Evolutionary conservation across 1,140 invertebrate genomes (phyloP).

Genomic region (Steinernema khuongi): DNA sequence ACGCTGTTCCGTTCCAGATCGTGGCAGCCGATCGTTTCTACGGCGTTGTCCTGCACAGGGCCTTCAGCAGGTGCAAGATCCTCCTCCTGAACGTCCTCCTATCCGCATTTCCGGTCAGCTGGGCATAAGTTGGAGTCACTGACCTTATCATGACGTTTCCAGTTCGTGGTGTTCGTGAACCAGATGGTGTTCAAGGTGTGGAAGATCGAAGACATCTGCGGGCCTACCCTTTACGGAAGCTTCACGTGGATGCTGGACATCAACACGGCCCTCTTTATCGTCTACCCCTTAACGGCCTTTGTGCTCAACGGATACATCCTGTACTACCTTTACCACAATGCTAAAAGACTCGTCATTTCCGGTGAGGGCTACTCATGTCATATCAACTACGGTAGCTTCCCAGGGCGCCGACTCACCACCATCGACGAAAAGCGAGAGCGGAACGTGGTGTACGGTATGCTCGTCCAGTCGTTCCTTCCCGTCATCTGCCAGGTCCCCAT

Average conservation of each 20-base stretch:
- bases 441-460: not conserved
- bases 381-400: not conserved
- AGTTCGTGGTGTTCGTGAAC: not conserved
- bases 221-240: not conserved
- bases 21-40: conserved; percentile 17
- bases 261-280: not conserved
- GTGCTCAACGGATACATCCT: not conserved
- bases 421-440: not conserved
- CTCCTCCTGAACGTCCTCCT: not conserved
- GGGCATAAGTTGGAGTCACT: not conserved
- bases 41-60: not conserved
- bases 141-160: not conserved
- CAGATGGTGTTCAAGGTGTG: not conserved
- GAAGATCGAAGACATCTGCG: not conserved
- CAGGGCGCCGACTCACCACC: not conserved
- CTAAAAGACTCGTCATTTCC: not conserved
- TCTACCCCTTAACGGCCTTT: not conserved
- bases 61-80: not conserved
- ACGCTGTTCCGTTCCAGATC: too few relatives aligned
- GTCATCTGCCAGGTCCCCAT: not conserved
- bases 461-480: not conserved
- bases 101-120: not conserved
- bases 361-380: not conserved
- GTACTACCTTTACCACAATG: not conserved
- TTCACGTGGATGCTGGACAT: not conserved